phyloP scores from a whole-genome alignment of 2,797 vertebrate species.

The Hafferia zeledoni region DNA sequence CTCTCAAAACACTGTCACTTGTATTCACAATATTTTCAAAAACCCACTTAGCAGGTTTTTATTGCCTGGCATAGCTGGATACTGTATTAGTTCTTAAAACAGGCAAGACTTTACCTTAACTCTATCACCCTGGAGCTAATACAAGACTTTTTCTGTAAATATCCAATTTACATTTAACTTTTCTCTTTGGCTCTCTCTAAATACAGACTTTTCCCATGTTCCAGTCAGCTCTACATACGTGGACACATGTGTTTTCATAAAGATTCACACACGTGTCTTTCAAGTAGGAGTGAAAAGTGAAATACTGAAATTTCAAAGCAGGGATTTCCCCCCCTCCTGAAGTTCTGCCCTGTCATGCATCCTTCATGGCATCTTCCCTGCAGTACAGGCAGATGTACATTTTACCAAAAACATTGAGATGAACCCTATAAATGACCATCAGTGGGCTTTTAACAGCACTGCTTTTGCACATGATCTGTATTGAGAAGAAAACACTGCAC shows the following conservation, averaged over 20 bases:
- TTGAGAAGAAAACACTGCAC: background rate
- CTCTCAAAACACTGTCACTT: constrained; percentile 52
- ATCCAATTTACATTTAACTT: background rate
- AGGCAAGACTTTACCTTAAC: background rate
- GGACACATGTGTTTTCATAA: background rate
- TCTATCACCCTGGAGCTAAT: background rate
- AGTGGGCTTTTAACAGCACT: background rate
- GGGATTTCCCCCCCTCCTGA: rapidly evolving
- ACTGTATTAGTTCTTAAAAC: background rate
- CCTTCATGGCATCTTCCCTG: background rate
- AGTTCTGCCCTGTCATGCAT: constrained; percentile 1
- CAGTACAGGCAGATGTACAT: background rate
- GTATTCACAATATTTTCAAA: constrained; percentile 43
- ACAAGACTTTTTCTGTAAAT: background rate
- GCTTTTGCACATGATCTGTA: background rate
- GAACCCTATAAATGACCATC: background rate
- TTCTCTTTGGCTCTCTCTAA: background rate
- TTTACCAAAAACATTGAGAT: background rate
- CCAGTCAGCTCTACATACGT: background rate
- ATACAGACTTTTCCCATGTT: background rate
- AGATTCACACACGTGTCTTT: background rate
- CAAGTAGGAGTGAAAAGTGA: background rate
- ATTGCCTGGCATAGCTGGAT: background rate
- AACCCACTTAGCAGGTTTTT: constrained; percentile 32
- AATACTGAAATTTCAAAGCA: background rate